Conservation (phyloP, 2,113 vertebrate genomes). For the Rafetus swinhoei region DNA sequence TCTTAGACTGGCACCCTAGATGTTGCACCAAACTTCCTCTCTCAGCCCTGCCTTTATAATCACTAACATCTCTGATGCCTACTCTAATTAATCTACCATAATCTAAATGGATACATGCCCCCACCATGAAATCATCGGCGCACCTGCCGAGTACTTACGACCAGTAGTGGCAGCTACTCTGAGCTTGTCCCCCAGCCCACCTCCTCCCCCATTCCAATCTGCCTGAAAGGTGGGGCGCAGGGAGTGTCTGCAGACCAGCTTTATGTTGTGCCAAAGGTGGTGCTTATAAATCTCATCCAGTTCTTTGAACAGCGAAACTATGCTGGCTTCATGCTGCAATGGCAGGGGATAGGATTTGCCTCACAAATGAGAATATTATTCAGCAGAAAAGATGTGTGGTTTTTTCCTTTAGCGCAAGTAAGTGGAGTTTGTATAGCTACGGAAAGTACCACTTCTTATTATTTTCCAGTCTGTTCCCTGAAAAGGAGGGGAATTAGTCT, state of each 20-base stretch:
- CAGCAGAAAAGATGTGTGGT: too few species aligned
- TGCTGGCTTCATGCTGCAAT: too few species aligned
- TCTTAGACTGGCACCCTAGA: not conserved
- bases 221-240: not conserved
- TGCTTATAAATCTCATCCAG: too few species aligned
- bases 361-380: too few species aligned
- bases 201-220: not conserved
- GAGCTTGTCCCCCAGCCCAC: not conserved
- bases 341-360: too few species aligned
- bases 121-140: not conserved
- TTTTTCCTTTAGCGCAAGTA: too few species aligned
- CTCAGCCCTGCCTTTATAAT: not conserved
- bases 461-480: not conserved
- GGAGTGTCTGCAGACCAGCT: not conserved
- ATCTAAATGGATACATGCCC: not conserved
- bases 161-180: not conserved
- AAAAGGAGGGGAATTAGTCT: not conserved
- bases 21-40: not conserved
- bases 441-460: not conserved
- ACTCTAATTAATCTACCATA: not conserved
- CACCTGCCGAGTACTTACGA: not conserved
- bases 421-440: too few species aligned
- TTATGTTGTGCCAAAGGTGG: too few species aligned
- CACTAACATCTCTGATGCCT: not conserved
- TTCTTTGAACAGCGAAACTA: too few species aligned